Evolutionary conservation across 2,888 invertebrate species (phyloP), one percentile per base, ranked within the genome.

Genomic region (Blomia tropicalis): DNA sequence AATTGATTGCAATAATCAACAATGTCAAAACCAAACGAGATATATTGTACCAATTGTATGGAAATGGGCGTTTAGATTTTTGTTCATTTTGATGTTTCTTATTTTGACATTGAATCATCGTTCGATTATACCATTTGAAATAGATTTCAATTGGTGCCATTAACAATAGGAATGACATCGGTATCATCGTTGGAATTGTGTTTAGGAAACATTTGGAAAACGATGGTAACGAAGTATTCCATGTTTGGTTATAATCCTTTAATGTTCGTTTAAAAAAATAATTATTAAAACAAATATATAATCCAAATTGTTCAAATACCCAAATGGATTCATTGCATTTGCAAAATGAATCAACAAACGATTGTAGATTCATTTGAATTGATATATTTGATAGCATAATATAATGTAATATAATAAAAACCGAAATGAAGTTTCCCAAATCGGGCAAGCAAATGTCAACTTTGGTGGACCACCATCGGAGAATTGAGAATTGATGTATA

Each of bases 11-110:
- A 25, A 63, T 22, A 32, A 58, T 36, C 11, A 59, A 5, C 19
- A 30, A 17, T 1, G 23, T n/a, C 4, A 25, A 30, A 11, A 65
- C 63, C 43, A 67, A 53, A 60, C 67, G 59, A 19, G 63, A 43
- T 22, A 66, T 56, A 58, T 68, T 68, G 27, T 63, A 63, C 22
- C 14, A 25, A 59, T 66, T 65, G 65, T 66, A 68, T 43, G 67
- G 66, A 17, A 66, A 63, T 32, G 43, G 41, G 4, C 30, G 60
- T 11, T 7, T 11, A 7, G 36, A 36, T 17, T 17, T 14, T 23
- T 2, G 11, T 23, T 11, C 4, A 11, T 3, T 11, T 4, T 2
- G 22, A 14, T 2, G 22, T 47, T 19, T 19, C n/a, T n/a, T n/a
- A n/a, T n/a, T n/a, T n/a, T 17, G 51, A 27, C 17, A n/a, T 17